Conservation (phyloP, 2,888 invertebrate species). For the Arrhopalites spinosus region DNA sequence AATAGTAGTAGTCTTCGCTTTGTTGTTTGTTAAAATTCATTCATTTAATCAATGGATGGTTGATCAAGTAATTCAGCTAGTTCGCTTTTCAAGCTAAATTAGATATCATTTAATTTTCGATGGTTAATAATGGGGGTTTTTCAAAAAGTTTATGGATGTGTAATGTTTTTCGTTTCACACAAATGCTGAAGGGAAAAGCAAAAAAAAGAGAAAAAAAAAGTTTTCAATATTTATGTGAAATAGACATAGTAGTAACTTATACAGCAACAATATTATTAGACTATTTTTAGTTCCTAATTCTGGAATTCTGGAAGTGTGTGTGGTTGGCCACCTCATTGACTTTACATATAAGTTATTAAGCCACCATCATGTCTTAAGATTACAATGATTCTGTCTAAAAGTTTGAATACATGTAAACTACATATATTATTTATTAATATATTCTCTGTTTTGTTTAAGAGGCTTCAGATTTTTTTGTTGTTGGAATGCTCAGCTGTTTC, state of each 20-base stretch:
- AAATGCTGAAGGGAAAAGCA: constrained; percentile 32
- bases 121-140: constrained; percentile 15
- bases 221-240: not conserved
- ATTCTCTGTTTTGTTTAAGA: no score
- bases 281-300: no score
- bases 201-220: constrained; percentile 22
- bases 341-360: no score
- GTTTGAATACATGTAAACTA: no score
- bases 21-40: not conserved
- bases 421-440: no score
- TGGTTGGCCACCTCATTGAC: not conserved
- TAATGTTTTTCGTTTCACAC: not conserved
- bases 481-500: no score
- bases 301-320: not conserved
- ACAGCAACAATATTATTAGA: not conserved
- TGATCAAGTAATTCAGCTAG: constrained; percentile 14
- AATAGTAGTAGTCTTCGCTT: constrained; percentile 24
- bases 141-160: not conserved
- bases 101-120: constrained; percentile 13
- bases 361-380: no score
- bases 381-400: no score
- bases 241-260: not conserved
- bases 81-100: constrained; percentile 26
- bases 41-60: no score
- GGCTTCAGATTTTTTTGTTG: no score